These are phyloP conservation scores for Cephalopachus bancanus DNA, from an alignment of 2,797 vertebrate genomes.

Conservation along the genomic window DNA sequence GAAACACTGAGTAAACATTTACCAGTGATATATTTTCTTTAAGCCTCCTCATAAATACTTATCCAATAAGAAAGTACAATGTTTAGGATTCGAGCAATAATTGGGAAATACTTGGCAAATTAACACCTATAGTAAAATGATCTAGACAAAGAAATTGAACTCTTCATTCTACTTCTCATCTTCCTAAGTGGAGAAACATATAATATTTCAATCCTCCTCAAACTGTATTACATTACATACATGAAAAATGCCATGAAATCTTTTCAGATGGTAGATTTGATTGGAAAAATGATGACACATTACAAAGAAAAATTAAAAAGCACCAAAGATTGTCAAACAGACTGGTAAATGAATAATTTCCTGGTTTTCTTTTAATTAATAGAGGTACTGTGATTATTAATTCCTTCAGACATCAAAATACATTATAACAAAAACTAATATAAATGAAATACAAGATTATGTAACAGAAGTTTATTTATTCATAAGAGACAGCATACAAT, in stretches of 20 bases:
- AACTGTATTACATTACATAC: conserved; percentile 77
- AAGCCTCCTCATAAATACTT: conserved; percentile 89
- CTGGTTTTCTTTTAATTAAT: conserved; percentile 16
- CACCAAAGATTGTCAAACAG: not conserved
- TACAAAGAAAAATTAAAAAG: conserved; percentile 48
- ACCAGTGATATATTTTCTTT: conserved; percentile 84
- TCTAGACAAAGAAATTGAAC: conserved; percentile 80
- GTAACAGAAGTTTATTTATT: conserved; percentile 40
- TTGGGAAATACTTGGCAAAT: conserved; percentile 90
- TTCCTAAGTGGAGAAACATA: conserved; percentile 74
- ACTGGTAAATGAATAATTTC: not conserved
- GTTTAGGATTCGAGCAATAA: conserved; percentile 80
- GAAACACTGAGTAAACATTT: conserved; percentile 90
- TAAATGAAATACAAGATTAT: conserved; percentile 56
- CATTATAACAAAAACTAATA: not conserved
- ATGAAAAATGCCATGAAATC: conserved; percentile 63
- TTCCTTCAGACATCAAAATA: not conserved
- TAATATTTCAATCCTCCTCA: conserved; percentile 81
- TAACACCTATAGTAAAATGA: conserved; percentile 87
- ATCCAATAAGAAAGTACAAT: conserved; percentile 85
- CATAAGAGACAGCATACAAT: not conserved
- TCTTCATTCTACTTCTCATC: conserved; percentile 78
- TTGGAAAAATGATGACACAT: conserved; percentile 56
- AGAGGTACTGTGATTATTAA: not conserved
- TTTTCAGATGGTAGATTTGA: conserved; percentile 77